These are phyloP conservation scores for Pachyseris speciosa DNA, from an alignment of 64 coral and sea anemone genomes.

Conservation along the genomic window DNA sequence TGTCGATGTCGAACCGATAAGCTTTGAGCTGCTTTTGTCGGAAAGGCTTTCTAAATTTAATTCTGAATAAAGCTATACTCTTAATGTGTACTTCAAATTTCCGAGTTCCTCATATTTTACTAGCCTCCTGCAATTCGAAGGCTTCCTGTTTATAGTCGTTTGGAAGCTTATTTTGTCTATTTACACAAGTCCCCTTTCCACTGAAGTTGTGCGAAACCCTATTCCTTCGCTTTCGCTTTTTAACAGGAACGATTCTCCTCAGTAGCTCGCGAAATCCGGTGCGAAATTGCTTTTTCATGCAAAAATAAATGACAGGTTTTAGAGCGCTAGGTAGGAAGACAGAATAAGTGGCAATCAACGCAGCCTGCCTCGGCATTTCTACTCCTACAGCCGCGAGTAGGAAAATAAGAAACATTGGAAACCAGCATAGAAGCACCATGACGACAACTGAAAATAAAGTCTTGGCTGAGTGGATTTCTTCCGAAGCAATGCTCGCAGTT, in stretches of 20 bases:
- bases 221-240: conserved; percentile 4
- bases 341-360: conserved; percentile 65
- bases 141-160: background rate
- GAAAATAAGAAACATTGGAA: conserved; percentile 66
- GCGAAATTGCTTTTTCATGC: conserved; percentile 71
- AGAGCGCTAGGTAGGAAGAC: conserved; percentile 49
- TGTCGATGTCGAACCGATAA: too few species aligned
- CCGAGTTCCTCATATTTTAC: background rate
- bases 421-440: conserved; percentile 72
- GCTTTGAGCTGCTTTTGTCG: too few species aligned
- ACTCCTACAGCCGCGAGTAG: conserved; percentile 48
- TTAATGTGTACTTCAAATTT: background rate
- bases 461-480: conserved; percentile 75
- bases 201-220: background rate
- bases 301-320: conserved; percentile 72
- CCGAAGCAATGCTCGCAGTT: background rate
- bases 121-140: background rate
- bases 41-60: too few species aligned
- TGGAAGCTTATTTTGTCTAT: background rate
- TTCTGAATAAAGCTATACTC: too few species aligned
- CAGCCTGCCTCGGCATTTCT: conserved; percentile 61
- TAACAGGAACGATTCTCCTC: background rate
- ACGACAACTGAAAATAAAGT: conserved; percentile 66
- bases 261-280: conserved; percentile 19
- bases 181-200: background rate